Conservation (phyloP, 2,113 vertebrate species). For the Jaculus jaculus region DNA sequence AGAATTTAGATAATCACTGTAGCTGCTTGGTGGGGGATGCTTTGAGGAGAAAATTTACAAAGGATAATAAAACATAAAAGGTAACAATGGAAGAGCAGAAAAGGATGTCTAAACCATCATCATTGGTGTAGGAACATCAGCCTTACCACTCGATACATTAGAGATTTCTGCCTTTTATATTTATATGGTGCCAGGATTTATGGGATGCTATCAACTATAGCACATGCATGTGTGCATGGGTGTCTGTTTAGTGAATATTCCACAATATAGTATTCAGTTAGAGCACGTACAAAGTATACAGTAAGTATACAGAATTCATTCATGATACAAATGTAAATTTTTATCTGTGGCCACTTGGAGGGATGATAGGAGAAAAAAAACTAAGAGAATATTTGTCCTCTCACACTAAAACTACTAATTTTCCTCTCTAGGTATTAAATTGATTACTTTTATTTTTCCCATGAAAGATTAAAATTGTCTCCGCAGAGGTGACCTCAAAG, state of each 20-base stretch:
- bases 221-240: too few species aligned
- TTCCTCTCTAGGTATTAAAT: slow-evolving; percentile 2
- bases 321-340: not conserved
- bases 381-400: not conserved
- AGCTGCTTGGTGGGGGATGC: not conserved
- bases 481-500: not conserved
- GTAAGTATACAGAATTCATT: not conserved
- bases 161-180: not conserved
- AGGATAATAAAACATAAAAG: not conserved
- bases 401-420: not conserved
- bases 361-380: not conserved
- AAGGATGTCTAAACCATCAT: not conserved
- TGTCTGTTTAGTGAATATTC: not conserved
- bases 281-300: not conserved
- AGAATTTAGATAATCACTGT: not conserved
- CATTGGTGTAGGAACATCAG: not conserved
- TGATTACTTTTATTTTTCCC: not conserved
- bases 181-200: not conserved
- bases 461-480: not conserved
- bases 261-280: not conserved
- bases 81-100: not conserved
- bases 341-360: not conserved
- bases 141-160: rapidly evolving
- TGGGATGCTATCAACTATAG: not conserved
- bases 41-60: not conserved